Evolutionary conservation across 2,113 vertebrate genomes (phyloP), one percentile per base, ranked within the genome.

Genomic region (Chelonoidis abingdonii): DNA sequence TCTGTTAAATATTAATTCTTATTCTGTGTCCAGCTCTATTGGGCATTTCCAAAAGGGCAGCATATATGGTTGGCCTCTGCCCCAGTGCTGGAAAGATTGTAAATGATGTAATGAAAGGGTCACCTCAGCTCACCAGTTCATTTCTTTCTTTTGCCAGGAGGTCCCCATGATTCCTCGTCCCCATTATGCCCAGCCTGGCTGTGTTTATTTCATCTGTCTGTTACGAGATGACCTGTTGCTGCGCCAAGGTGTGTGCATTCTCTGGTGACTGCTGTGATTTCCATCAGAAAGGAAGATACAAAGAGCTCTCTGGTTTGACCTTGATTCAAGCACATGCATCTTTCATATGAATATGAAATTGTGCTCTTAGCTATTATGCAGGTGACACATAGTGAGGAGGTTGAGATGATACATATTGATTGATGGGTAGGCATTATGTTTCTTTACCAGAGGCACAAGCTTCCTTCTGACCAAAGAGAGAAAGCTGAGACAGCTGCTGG

Each of bases 101-200:
- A 21, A 35, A 50, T 7, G 9, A 41, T 49, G 29, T 49, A 41
- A 24, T 9, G 6, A 38, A 75, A 41, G 72, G 38, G 72, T 78
- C 38, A 27, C 79, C 0, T 10, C 25, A 49, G 80, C 90, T 79
- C 62, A 65, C n/a, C 22, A 53, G 81, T 88, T 84, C 38, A 75
- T 78, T 47, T 17, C 2, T 78, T 85, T 87, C 50, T 88, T 47
- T 54, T 35, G 79, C 2, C 96, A 99, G 99, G 99, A 99, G 93
- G 99, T 99, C n/a, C 99, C 99, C 78, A 99, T 99, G 99, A 98
- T 99, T 87, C 99, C 99, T 53, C 99, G 99, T 44, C 99, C 99
- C 59, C 99, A 99, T 92, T 99, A 99, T 8, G 99, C 99, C 80
- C 99, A 99, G 95, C 98, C 99, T 3, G 99, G 99, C 94, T 99